A percentile compares a stretch with the other conserved stretches of the same genome.
Conservation (phyloP, 1,140 invertebrate genomes). For the Zaprionus capensis region DNA sequence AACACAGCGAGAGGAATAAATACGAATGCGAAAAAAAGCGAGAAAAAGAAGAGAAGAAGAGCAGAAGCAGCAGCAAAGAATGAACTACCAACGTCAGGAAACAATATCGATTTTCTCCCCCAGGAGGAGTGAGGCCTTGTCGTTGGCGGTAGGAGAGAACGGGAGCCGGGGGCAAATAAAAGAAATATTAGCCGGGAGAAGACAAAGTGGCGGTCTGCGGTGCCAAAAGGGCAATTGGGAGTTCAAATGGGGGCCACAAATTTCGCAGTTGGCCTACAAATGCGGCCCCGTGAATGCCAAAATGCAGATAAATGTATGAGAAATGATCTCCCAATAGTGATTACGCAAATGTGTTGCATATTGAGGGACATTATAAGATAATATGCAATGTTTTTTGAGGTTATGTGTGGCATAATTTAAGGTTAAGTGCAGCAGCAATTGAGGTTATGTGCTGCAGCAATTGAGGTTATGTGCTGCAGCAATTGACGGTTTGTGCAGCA, state of each 20-base stretch:
- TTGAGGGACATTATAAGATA: not conserved
- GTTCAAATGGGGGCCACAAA: constrained; percentile 36
- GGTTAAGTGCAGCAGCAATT: not conserved
- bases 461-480: not conserved
- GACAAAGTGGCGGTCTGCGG: constrained; percentile 70
- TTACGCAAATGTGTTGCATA: constrained; percentile 2
- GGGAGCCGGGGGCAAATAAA: constrained; percentile 56
- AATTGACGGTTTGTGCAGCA: not conserved
- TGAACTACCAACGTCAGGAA: constrained; percentile 57
- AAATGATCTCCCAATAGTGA: constrained; percentile 25
- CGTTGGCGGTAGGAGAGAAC: constrained; percentile 17
- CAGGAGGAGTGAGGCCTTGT: not conserved
- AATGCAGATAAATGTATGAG: not conserved
- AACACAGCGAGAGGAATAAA: constrained; percentile 48
- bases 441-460: not conserved
- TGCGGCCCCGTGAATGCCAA: not conserved
- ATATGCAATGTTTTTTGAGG: not conserved
- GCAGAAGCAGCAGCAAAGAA: constrained; percentile 35
- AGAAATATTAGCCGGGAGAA: constrained; percentile 81
- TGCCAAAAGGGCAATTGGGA: constrained; percentile 41
- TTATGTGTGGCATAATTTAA: not conserved
- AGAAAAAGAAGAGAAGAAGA: constrained; percentile 22
- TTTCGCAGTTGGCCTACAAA: constrained; percentile 4
- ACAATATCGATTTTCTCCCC: constrained; percentile 76
- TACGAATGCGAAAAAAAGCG: constrained; percentile 10